phyloP scores from a whole-genome alignment of 2,888 invertebrate genomes.

The Agapostemon virescens region DNA sequence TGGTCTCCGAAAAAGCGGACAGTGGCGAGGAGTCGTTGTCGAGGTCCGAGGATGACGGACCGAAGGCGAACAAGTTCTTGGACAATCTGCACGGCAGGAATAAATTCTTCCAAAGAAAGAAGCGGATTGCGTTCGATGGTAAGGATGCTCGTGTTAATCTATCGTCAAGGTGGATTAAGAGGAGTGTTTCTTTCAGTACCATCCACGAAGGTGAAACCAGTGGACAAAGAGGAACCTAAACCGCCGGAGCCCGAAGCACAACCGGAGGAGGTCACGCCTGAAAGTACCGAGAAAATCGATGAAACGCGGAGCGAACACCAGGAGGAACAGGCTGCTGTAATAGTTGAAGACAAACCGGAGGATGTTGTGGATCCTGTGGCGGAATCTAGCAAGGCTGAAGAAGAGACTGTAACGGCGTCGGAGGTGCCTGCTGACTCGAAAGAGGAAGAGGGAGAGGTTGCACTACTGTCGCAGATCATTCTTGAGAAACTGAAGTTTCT shows the following conservation, averaged over 20 bases:
- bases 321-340: conserved; percentile 20
- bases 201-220: conserved; percentile 40
- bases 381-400: conserved; percentile 32
- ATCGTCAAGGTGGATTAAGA: neutral
- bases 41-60: conserved; percentile 54
- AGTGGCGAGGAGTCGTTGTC: conserved; percentile 28
- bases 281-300: conserved; percentile 1
- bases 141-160: conserved; percentile 7
- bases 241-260: conserved; percentile 19
- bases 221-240: conserved; percentile 40
- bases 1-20: conserved; percentile 17
- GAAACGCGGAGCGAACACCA: conserved; percentile 16
- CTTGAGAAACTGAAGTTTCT: conserved; percentile 83
- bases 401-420: neutral
- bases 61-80: conserved; percentile 74
- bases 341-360: conserved; percentile 31
- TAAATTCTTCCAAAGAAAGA: conserved; percentile 83
- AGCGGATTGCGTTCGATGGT: conserved; percentile 81
- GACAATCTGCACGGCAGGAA: conserved; percentile 75
- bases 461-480: conserved; percentile 80
- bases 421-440: conserved; percentile 33
- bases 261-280: conserved; percentile 14
- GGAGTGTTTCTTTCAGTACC: conserved; percentile 40
- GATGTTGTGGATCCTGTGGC: conserved; percentile 1
- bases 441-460: conserved; percentile 73